phyloP scores from a whole-genome alignment of 2,797 vertebrate species.

The Intellagama lesueurii region DNA sequence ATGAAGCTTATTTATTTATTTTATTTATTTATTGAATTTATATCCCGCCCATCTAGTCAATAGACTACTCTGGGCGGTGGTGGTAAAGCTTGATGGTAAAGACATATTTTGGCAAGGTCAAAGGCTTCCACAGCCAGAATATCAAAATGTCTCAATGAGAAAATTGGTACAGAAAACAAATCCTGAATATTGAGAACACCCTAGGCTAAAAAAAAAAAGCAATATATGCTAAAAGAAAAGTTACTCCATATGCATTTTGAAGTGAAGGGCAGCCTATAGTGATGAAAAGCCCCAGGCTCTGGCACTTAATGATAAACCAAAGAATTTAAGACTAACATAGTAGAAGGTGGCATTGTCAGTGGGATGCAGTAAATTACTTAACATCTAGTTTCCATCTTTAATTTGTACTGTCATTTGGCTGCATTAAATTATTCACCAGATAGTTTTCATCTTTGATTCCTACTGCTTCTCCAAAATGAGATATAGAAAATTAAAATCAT shows the following conservation, averaged over 20 bases:
- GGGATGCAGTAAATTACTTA: conserved; percentile 48
- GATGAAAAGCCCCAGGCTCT: conserved; percentile 31
- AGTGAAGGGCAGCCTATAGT: conserved; percentile 6
- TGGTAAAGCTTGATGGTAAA: no score
- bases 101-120: background rate
- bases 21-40: no score
- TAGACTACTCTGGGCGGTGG: no score
- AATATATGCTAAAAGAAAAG: background rate
- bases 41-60: no score
- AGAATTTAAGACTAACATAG: conserved; percentile 19
- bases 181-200: background rate
- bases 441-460: conserved; percentile 35
- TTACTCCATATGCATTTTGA: background rate
- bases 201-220: background rate
- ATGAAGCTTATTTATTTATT: no score
- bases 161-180: background rate
- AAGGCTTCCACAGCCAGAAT: background rate
- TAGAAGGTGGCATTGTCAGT: conserved; percentile 32
- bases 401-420: conserved; percentile 4
- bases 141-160: background rate
- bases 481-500: conserved; percentile 26
- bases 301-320: conserved; percentile 12
- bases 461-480: conserved; percentile 20
- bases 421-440: conserved; percentile 56
- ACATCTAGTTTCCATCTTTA: conserved; percentile 43